A percentile compares a stretch with the other conserved stretches of the same genome.
These are phyloP conservation scores for Macrobrachium nipponense DNA, from an alignment of 1,140 invertebrate genomes.

Conservation along the genomic window DNA sequence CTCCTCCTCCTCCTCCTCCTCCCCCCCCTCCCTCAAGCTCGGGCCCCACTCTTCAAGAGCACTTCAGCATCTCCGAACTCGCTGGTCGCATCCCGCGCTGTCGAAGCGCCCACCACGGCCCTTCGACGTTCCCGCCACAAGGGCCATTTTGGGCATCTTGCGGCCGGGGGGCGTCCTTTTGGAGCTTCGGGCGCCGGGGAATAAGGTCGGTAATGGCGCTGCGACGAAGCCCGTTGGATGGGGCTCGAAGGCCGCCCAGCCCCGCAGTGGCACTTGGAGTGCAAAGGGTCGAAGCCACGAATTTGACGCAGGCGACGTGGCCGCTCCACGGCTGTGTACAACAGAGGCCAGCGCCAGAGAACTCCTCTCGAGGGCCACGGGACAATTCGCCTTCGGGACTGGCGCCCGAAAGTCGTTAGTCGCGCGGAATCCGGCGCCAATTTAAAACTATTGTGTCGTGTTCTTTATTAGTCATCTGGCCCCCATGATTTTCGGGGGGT, in stretches of 20 bases:
- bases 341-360: conserved; percentile 43
- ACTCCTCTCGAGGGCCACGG: conserved; percentile 16
- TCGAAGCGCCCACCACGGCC: not conserved
- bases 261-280: conserved; percentile 55
- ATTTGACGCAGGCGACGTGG: conserved; percentile 59
- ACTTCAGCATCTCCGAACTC: conserved; percentile 50
- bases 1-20: not conserved
- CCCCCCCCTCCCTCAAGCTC: conserved; percentile 13
- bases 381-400: conserved; percentile 34
- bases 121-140: conserved; percentile 15
- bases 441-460: conserved; percentile 61
- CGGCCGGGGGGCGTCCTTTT: not conserved
- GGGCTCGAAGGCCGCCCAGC: conserved; percentile 39
- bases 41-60: conserved; percentile 51
- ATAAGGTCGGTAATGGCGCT: conserved; percentile 50
- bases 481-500: conserved; percentile 54
- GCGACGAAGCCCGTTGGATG: conserved; percentile 39
- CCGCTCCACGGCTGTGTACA: conserved; percentile 58
- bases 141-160: conserved; percentile 13
- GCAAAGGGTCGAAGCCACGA: conserved; percentile 60
- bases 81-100: conserved; percentile 31
- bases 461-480: conserved; percentile 60
- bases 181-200: conserved; percentile 29
- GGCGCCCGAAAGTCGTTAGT: conserved; percentile 23
- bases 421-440: conserved; percentile 31